A percentile compares a stretch with the other conserved stretches of the same genome.
phyloP scores from a whole-genome alignment of 2,797 vertebrate species.

The Lates japonicus region DNA sequence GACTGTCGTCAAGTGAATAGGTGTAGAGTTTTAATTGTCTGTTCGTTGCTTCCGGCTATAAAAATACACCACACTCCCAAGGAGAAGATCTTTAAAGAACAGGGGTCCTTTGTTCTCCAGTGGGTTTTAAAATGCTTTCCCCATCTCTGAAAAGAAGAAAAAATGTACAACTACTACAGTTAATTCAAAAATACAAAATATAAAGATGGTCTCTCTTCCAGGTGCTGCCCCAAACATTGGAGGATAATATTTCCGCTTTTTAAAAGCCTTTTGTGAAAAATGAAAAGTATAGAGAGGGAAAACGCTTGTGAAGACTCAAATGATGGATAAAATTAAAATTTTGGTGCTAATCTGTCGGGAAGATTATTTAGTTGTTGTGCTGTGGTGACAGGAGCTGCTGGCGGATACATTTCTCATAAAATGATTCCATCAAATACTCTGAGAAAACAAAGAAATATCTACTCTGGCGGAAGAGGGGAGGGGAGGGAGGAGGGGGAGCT shows the following conservation, averaged over 20 bases:
- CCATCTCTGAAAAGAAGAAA: constrained; percentile 43
- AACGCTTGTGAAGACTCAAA: not conserved
- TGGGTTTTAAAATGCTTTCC: constrained; percentile 60
- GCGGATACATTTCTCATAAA: constrained; percentile 76
- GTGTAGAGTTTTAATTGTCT: constrained; percentile 50
- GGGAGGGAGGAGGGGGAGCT: not conserved
- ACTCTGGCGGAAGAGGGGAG: constrained; percentile 63
- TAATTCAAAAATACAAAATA: constrained; percentile 69
- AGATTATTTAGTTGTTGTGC: constrained; percentile 50
- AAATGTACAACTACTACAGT: constrained; percentile 53
- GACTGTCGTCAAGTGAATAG: constrained; percentile 66
- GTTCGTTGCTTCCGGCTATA: constrained; percentile 62
- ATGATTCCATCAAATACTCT: constrained; percentile 79
- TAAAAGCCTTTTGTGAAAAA: constrained; percentile 60
- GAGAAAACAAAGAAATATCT: constrained; percentile 82
- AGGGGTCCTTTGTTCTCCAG: constrained; percentile 44
- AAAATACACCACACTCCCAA: constrained; percentile 60
- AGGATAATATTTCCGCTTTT: constrained; percentile 65
- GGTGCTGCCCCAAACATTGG: constrained; percentile 81
- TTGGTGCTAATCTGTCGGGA: constrained; percentile 29
- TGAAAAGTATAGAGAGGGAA: constrained; percentile 36
- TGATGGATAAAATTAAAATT: not conserved
- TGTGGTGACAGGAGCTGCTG: constrained; percentile 67
- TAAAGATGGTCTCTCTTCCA: constrained; percentile 70
- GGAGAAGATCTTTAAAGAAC: constrained; percentile 56